Base-by-base conservation (phyloP, 2,797 vertebrate genomes). In the Anguilla megastoma region DNA sequence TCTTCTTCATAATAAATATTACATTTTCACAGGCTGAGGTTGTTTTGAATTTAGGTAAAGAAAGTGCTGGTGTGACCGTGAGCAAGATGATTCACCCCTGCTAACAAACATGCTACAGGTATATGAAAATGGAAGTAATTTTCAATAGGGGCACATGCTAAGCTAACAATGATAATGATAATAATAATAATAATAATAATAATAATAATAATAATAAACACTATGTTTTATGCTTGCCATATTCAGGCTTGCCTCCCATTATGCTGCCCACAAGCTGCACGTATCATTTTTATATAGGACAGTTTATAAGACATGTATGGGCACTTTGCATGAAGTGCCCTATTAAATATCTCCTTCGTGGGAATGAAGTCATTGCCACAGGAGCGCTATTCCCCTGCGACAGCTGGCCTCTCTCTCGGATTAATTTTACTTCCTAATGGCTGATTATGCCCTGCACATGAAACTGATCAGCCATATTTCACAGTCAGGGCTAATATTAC, bases 341-440 rank as follows among this genome's bases (percentile, higher is more conserved):
- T 60, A 91, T 91, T 92, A 89, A 92, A 90, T 84, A 88, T 86
- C 87, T 91, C 79, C 88, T 90, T 80, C 76, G 30, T 50, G n/a
- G 41, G 50, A 82, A 60, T 88, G 82, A 90, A 90, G 91, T 90
- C 82, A 85, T 91, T 79, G 86, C 33, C 30, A 33, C 27, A 85
- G 80, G 86, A 60, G 86, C 84, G 69, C 69, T 86, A 80, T 87
- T 90, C 86, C 84, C 85, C 84, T 87, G 86, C 90, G 95, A 95
- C 96, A 95, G 95, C 95, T 96, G 94, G 92, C 94, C 94, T 94
- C 91, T 95, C 93, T 93, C 92, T 89, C 90, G 91, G 92, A 95
- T 95, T 93, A 93, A 90, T 94, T 94, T 92, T 93, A 92, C 93
- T 93, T 94, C 92, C 90, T 87, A 85, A 89, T 90, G 92, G 92